Evolutionary conservation across 2,888 invertebrate genomes (phyloP), one percentile per base, ranked within the genome.

Genomic region (Dryocosmus kuriphilus): DNA sequence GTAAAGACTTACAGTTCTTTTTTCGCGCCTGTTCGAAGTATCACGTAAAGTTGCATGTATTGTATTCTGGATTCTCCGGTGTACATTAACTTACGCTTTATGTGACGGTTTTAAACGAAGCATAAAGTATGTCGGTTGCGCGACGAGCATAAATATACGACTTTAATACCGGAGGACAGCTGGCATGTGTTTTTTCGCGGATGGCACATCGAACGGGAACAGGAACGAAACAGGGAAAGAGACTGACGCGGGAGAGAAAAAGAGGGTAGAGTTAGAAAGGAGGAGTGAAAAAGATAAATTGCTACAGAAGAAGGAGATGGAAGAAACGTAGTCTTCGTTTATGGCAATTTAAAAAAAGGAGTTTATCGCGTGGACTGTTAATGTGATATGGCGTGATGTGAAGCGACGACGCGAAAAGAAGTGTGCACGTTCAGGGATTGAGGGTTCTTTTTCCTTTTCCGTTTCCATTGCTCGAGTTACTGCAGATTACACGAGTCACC

Each of bases 401-500:
- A 61, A 55, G 38, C 65, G 51, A 55, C 32, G n/a, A 46, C 30
- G 61, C 35, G 32, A 62, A 80, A 78, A 79, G 75, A 78, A 77
- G 76, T 67, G 55, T 57, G 75, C 80, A 79, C 78, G 76, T 74
- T 24, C 67, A 22, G 55, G 61, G 78, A 81, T 77, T 75, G 76
- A 65, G 74, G 63, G 75, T 74, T 75, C 51, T 76, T 73, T 80
- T 81, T 80, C 82, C 79, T 75, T 84, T 82, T 81, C 62, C 65
- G 76, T 63, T 80, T 75, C 67, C 81, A 79, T 80, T 81, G 79
- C 80, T 62, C 81, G 83, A 79, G 80, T 83, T 81, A 82, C 81
- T 65, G 76, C 67, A 82, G 84, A 83, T 83, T 83, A 85, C 79
- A 79, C 77, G 76, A 79, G 77, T 83, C 79, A 81, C 79, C 81